These are phyloP conservation scores for Syrmaticus mikado DNA, from an alignment of 2,113 vertebrate genomes.

Conservation along the genomic window DNA sequence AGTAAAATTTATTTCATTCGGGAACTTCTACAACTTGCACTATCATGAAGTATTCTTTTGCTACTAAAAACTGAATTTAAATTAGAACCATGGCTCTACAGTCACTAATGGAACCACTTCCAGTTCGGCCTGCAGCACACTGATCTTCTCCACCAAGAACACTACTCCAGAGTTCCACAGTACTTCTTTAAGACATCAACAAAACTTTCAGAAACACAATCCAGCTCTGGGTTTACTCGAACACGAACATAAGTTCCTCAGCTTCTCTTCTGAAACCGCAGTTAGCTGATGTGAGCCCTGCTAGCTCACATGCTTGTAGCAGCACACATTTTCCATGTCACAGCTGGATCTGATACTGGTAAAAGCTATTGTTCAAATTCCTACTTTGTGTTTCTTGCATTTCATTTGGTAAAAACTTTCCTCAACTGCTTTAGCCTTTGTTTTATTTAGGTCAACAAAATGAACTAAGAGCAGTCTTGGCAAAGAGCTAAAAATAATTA, in stretches of 20 bases:
- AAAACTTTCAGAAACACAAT: neutral
- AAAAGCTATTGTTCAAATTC: neutral
- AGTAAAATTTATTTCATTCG: neutral
- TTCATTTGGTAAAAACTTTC: neutral
- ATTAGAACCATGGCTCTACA: neutral
- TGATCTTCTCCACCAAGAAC: neutral
- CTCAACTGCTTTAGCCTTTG: neutral
- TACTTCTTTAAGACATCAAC: neutral
- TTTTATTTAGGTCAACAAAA: neutral
- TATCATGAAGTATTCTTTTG: neutral
- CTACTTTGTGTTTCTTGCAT: neutral
- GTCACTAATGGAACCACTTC: neutral
- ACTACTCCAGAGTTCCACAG: neutral
- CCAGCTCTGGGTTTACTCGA: neutral
- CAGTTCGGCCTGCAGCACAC: neutral
- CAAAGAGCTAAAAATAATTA: conserved; percentile 1
- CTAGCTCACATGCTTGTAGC: neutral
- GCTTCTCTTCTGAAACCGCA: neutral
- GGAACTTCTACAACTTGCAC: neutral
- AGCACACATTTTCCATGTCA: neutral
- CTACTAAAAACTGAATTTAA: neutral
- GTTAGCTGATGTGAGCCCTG: neutral
- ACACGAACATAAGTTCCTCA: neutral
- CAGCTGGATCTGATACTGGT: neutral
- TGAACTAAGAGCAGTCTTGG: neutral